Evolutionary conservation across 2,113 vertebrate species (phyloP).

Genomic region (Esox niger): DNA sequence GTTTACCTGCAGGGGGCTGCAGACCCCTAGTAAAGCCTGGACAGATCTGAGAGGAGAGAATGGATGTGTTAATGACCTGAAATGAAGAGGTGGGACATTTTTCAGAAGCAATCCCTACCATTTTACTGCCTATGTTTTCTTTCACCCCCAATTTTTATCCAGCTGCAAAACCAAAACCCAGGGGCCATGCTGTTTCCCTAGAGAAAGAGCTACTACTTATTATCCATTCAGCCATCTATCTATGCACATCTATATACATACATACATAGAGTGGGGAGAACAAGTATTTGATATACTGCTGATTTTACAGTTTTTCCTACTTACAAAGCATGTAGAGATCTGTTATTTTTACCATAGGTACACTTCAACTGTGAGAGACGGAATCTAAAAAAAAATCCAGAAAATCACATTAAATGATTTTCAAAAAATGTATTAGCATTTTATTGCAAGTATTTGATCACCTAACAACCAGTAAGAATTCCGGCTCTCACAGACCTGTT

Average conservation of each 20-base stretch:
- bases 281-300: too few species aligned
- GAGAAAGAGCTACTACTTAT: conserved; percentile 68
- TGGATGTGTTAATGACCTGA: conserved; percentile 37
- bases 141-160: background rate
- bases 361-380: too few species aligned
- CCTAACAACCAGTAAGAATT: too few species aligned
- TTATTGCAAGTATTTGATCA: too few species aligned
- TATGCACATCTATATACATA: background rate
- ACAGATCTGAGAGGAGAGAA: conserved; percentile 69
- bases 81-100: background rate
- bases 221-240: background rate
- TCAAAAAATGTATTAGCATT: too few species aligned
- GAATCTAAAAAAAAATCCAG: too few species aligned
- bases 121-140: background rate
- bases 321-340: too few species aligned
- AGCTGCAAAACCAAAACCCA: background rate
- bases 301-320: too few species aligned
- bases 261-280: too few species aligned
- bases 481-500: too few species aligned
- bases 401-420: too few species aligned
- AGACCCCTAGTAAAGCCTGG: conserved; percentile 80
- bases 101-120: background rate
- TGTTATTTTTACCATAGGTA: too few species aligned
- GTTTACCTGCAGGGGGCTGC: conserved; percentile 77
- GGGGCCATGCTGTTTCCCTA: conserved; percentile 81